Evolutionary conservation across 2,113 vertebrate species (phyloP), one percentile per base, ranked within the genome.

Genomic region (Tylochromis polylepis): DNA sequence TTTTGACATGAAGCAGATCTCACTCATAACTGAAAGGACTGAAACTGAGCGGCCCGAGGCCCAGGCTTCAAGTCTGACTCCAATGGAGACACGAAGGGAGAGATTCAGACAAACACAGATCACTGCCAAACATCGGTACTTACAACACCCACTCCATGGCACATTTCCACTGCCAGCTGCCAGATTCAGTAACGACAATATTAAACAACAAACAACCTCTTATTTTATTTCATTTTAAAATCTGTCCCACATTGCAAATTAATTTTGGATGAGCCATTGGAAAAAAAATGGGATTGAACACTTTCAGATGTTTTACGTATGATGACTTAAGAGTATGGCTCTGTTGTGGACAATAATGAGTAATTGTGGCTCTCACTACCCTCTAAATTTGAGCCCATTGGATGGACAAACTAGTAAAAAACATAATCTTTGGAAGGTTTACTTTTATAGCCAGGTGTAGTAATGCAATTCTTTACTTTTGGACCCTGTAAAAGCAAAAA

Each of bases 61-160:
- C 43, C 2, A 22, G 72, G 49, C 58, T 89, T 70, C 22, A 56
- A 84, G 85, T 81, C 91, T 31, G 78, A 81, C 85, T 90, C 82
- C 82, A 85, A 46, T 43, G 81, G 56, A 90, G 83, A 89, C 84
- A 67, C 79, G 3, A 27, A 92, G 85, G 82, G 67, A 79, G 70
- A 46, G 84, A 88, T 62, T 70, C 67, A 93, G 62, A 94, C 89
- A 88, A 89, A 92, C 87, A 89, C 67, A 62, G n/a, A 31, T 82
- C 18, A 3, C 88, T 88, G 92, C 90, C 87, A 93, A 92, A 62
- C 83, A 58, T 84, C 62, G 20, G 88, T 89, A 84, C 87, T 89
- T 57, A 84, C 79, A 83, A 87, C 90, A 91, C 85, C 93, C 88
- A 78, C 55, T 84, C 67, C 53, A 27, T 24, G 55, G 85, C 79